phyloP scores from a whole-genome alignment of 64 coral and sea anemone species.

The Montipora efflorescens region DNA sequence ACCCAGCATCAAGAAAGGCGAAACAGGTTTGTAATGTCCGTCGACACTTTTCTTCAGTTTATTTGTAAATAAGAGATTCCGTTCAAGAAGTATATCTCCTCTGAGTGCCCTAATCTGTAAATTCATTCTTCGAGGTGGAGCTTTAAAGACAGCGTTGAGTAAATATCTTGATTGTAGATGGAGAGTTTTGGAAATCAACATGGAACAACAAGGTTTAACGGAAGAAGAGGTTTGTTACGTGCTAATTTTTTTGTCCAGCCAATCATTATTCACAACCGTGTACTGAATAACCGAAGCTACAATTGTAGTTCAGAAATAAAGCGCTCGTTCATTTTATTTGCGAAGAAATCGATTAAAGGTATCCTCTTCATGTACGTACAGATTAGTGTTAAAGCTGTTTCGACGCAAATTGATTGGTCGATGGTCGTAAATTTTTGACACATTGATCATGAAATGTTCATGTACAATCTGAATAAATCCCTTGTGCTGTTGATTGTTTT shows the following conservation, averaged over 20 bases:
- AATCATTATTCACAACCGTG: too few species aligned
- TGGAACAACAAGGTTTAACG: slow-evolving; percentile 88
- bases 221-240: slow-evolving; percentile 69
- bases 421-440: not conserved
- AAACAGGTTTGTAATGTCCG: slow-evolving; percentile 70
- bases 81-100: not conserved
- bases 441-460: not conserved
- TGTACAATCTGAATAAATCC: not conserved
- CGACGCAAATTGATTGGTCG: not conserved
- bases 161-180: slow-evolving; percentile 70
- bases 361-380: not conserved
- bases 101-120: not conserved
- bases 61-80: not conserved
- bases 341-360: not conserved
- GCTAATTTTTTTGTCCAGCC: too few species aligned
- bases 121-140: too few species aligned
- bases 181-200: slow-evolving; percentile 77
- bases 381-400: not conserved
- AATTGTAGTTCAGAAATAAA: too few species aligned
- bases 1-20: slow-evolving; percentile 91
- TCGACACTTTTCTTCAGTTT: not conserved
- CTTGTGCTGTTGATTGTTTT: not conserved
- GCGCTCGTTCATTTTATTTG: too few species aligned
- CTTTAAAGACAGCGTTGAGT: not conserved
- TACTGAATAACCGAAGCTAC: too few species aligned